A percentile compares a stretch with the other conserved stretches of the same genome.
Evolutionary conservation across 2,888 invertebrate genomes (phyloP).

Genomic region (Ophion ellenae): DNA sequence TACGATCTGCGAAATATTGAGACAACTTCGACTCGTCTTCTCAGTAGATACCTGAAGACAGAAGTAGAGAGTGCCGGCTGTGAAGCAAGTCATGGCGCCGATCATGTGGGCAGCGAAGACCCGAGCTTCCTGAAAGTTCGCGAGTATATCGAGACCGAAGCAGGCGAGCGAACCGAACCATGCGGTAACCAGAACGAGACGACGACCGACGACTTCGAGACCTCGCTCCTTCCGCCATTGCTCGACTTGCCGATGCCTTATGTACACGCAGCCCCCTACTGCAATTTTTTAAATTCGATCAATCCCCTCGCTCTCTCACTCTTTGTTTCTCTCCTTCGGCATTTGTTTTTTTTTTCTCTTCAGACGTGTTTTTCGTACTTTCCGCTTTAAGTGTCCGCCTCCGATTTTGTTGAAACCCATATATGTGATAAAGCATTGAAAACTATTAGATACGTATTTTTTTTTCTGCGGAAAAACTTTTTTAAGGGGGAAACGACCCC

Average conservation of each 20-base stretch:
- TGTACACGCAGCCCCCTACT: conserved; percentile 85
- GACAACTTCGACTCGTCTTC: neutral
- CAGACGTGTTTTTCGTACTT: neutral
- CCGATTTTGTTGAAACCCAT: too few species aligned
- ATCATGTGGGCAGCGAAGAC: conserved; percentile 85
- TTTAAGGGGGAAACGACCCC: too few species aligned
- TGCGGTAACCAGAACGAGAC: conserved; percentile 76
- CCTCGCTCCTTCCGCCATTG: conserved; percentile 78
- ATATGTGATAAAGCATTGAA: too few species aligned
- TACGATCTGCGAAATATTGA: neutral
- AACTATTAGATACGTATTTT: too few species aligned
- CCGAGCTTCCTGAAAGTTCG: conserved; percentile 87
- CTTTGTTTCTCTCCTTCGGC: neutral
- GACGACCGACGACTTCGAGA: conserved; percentile 68
- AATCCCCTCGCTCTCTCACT: conserved; percentile 3
- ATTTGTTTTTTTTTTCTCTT: conserved; percentile 1
- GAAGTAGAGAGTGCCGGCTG: conserved; percentile 85
- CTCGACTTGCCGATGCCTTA: conserved; percentile 85
- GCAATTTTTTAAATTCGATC: conserved; percentile 31
- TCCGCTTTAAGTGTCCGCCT: neutral
- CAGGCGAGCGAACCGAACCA: conserved; percentile 85
- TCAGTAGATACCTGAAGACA: conserved; percentile 84
- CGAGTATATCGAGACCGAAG: conserved; percentile 86
- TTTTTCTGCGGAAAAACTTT: too few species aligned
- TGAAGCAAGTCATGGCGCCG: conserved; percentile 86